Conservation (phyloP, 30 jellyfish, hydroid and myxozoan genomes). For the Aurelia coerulea region DNA sequence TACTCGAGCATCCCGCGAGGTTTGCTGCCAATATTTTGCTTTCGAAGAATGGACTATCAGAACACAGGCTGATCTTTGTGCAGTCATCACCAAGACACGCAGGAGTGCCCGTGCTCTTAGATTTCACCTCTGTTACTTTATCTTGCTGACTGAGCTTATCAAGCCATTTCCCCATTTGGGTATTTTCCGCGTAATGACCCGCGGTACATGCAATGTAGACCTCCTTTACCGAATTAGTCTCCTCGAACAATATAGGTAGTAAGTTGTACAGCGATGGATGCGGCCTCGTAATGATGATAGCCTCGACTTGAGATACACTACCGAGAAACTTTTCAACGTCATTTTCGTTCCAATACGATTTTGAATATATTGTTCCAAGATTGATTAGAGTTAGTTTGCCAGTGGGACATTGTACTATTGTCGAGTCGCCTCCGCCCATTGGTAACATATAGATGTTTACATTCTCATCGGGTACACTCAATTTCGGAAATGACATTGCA, state of each 20-base stretch:
- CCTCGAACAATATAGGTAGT: conserved; percentile 47
- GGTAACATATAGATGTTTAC: conserved; percentile 72
- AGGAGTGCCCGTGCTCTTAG: conserved; percentile 52
- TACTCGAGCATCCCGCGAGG: conserved; percentile 70
- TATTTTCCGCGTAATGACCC: conserved; percentile 17
- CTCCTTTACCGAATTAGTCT: conserved; percentile 13
- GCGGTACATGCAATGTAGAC: conserved; percentile 47
- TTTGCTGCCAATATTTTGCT: conserved; percentile 65
- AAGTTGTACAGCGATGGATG: conserved; percentile 57
- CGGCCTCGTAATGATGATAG: conserved; percentile 71
- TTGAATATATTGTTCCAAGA: conserved; percentile 54
- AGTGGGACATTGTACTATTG: conserved; percentile 68
- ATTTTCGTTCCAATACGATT: conserved; percentile 58
- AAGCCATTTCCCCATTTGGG: conserved; percentile 44
- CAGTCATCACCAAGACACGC: conserved; percentile 76
- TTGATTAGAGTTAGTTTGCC: conserved; percentile 52
- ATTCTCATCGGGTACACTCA: conserved; percentile 54
- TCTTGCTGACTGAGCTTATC: conserved; percentile 21
- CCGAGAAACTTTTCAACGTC: conserved; percentile 56
- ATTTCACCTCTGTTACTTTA: conserved; percentile 36
- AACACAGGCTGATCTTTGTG: conserved; percentile 49
- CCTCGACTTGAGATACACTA: conserved; percentile 35
- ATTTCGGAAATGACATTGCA: conserved; percentile 10
- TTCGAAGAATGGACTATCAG: conserved; percentile 53
- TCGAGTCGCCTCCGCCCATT: conserved; percentile 77